These are phyloP conservation scores for Atherinomorus stipes DNA, from an alignment of 2,113 vertebrate genomes.

Conservation along the genomic window DNA sequence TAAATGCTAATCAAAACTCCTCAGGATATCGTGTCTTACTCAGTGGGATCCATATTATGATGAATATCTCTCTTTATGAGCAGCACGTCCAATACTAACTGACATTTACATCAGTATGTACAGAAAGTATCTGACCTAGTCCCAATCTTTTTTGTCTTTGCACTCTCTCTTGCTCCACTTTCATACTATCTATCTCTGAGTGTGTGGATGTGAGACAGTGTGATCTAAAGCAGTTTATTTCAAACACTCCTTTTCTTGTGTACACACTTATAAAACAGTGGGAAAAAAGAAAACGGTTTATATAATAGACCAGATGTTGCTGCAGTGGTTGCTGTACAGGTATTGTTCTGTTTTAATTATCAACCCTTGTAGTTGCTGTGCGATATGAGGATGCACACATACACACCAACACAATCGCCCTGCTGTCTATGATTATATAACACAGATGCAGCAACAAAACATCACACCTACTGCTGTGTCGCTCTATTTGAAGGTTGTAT, in stretches of 20 bases:
- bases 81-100: no score
- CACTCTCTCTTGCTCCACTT: background rate
- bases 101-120: background rate
- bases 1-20: no score
- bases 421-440: conserved; percentile 32
- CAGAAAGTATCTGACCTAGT: background rate
- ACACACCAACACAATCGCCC: conserved; percentile 4
- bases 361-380: conserved; percentile 25
- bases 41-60: background rate
- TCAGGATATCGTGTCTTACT: no score
- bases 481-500: conserved; percentile 14
- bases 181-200: background rate
- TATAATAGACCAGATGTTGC: conserved; percentile 56
- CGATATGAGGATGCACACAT: background rate
- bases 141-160: background rate
- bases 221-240: conserved; percentile 34
- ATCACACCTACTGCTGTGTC: conserved; percentile 33
- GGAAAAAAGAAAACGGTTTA: conserved; percentile 14
- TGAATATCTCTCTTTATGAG: background rate
- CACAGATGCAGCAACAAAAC: conserved; percentile 15
- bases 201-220: conserved; percentile 40
- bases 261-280: conserved; percentile 8
- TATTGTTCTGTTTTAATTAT: conserved; percentile 42
- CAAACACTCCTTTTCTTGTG: conserved; percentile 1
- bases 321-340: conserved; percentile 9